Conservation (phyloP, 2,888 invertebrate genomes). For the Xestoiulus laeticollis region DNA sequence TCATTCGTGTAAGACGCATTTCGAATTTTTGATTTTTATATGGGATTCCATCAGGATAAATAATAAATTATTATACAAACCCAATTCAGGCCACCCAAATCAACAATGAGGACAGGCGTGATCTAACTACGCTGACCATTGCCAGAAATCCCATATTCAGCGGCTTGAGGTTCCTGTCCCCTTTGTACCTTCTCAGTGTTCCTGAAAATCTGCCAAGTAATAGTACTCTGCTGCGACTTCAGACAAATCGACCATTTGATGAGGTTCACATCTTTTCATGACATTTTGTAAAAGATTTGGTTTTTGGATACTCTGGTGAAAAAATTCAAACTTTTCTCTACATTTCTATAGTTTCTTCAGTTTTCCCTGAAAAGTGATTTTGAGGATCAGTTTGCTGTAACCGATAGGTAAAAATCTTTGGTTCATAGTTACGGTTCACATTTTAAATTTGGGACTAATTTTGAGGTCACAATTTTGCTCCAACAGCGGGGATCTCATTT, state of each 20-base stretch:
- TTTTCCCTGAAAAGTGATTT: conserved; percentile 51
- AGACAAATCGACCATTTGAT: conserved; percentile 73
- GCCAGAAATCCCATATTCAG: conserved; percentile 69
- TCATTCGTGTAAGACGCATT: conserved; percentile 74
- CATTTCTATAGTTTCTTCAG: conserved; percentile 52
- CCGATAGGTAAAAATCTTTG: conserved; percentile 46
- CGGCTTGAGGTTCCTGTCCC: conserved; percentile 75
- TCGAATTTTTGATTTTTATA: background rate
- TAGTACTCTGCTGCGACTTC: conserved; percentile 74
- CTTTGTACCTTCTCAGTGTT: conserved; percentile 75
- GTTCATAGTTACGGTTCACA: background rate
- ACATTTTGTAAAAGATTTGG: background rate
- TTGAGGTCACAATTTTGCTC: background rate
- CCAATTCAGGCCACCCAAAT: conserved; percentile 75
- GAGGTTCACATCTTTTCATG: conserved; percentile 61
- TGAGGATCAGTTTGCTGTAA: conserved; percentile 52
- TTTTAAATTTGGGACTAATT: background rate
- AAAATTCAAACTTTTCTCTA: background rate
- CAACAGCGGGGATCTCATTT: conserved; percentile 77
- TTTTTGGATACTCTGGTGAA: background rate
- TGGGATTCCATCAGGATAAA: background rate
- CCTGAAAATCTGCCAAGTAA: conserved; percentile 81
- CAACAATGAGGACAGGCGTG: conserved; percentile 88
- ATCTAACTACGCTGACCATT: conserved; percentile 82
- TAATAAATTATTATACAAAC: background rate